Percentiles rank a stretch among this genome's conserved stretches.
phyloP scores from a whole-genome alignment of 2,888 invertebrate species.

The Celastrina argiolus region DNA sequence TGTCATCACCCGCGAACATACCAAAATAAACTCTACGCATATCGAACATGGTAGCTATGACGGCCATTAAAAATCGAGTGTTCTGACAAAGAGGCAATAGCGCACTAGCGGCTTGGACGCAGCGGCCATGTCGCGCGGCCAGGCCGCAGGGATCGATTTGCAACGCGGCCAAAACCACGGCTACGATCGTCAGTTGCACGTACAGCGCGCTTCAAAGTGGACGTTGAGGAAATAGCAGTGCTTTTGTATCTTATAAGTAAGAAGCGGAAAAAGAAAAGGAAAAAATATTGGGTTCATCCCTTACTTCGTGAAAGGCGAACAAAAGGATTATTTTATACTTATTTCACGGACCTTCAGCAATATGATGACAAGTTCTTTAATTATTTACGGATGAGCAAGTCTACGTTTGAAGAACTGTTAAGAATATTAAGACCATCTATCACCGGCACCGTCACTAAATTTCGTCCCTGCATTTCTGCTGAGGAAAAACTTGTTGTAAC shows the following conservation, averaged over 20 bases:
- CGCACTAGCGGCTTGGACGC: no score
- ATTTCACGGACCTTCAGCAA: no score
- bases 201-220: no score
- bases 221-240: no score
- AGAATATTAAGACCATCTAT: neutral
- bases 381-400: conserved; percentile 30
- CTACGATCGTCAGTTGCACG: no score
- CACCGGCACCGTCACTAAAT: neutral
- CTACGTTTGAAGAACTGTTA: conserved; percentile 31
- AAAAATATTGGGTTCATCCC: neutral
- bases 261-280: neutral
- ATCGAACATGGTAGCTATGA: neutral
- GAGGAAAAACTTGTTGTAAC: conserved; percentile 1
- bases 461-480: no score
- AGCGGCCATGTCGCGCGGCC: no score
- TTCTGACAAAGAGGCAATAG: neutral
- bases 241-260: no score
- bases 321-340: no score
- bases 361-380: no score
- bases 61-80: neutral
- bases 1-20: neutral
- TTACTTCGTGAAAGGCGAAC: neutral
- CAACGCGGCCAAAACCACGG: no score
- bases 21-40: neutral
- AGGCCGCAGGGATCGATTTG: no score